Conservation (phyloP, 2,113 vertebrate genomes). For the Cardinalis cardinalis region DNA sequence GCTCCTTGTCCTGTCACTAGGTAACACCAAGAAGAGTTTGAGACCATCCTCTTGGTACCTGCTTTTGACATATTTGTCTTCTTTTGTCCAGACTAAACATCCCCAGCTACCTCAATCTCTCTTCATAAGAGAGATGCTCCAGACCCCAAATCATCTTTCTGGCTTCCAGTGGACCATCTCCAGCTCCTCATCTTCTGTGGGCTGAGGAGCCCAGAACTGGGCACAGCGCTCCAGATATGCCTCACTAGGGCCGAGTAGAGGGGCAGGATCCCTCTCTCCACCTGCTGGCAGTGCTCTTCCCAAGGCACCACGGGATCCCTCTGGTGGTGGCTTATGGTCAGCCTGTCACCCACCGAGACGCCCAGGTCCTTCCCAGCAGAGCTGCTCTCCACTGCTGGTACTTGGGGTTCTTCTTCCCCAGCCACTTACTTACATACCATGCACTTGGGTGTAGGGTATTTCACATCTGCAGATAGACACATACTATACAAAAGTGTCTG, state of each 20-base stretch:
- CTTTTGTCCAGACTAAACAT: background rate
- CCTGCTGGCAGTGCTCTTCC: background rate
- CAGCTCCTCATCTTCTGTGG: background rate
- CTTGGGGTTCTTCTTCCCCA: background rate
- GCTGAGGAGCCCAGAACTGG: background rate
- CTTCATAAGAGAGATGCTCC: background rate
- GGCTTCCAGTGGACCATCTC: background rate
- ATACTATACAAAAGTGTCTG: no score
- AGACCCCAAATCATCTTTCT: background rate
- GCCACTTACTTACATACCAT: no score
- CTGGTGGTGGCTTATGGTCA: accelerated
- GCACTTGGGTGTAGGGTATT: background rate
- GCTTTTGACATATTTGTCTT: background rate
- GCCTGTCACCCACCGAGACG: background rate
- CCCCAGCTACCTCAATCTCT: background rate
- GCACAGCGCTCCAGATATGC: background rate
- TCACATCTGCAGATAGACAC: accelerated
- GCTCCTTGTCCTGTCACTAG: background rate
- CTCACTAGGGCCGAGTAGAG: accelerated
- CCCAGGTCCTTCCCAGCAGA: background rate
- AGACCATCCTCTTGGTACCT: background rate
- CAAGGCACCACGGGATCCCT: background rate
- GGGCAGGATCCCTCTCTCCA: background rate
- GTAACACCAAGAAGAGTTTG: background rate
- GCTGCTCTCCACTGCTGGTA: background rate